Base-by-base conservation (phyloP, 2,888 invertebrate genomes). In the Galerucella pusilla region DNA sequence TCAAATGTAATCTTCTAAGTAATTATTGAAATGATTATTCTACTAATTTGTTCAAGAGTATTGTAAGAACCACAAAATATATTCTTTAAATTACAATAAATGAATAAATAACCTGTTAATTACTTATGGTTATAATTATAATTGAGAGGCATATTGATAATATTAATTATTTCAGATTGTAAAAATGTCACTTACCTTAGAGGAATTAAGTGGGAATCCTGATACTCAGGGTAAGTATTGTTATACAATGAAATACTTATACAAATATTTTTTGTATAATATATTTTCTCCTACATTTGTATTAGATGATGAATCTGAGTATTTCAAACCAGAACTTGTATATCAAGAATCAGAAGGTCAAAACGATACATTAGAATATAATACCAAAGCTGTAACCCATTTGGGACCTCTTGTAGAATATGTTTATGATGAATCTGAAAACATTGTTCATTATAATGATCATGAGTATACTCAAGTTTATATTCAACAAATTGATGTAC, bases 371-470 rank as follows among this genome's bases (percentile, higher is more conserved):
- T 14, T 54, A 9, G 71, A 71, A 16, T 52, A 54, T 25, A 72
- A 75, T 16, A 66, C 68, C 14, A 77, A 52, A 28, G 75, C 71
- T 49, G 52, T 79, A n/a, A 71, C 75, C 2, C 73, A 68, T 2
- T 64, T 79, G 45, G 79, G 70, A 28, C 77, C 77, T 6, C 72
- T 79, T 10, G 73, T 79, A 9, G 76, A 79, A 71, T 79, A 77
- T 68, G 74, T 76, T 12, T 77, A 77, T 71, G 77, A 75, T 54
- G 71, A 74, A 60, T 61, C 46, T 54, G 68, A 72, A 69, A 61
- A 60, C 65, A 28, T 42, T 42, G 35, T 45, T 45, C 63, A 68
- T 68, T 67, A 35, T 28, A 65, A 65, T 10, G 64, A 67, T 68
- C 59, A 73, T 45, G 59, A 68, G 25, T 71, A 64, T 49, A 59